Base-by-base conservation (phyloP, 2,888 invertebrate species). In the Timandra comae region DNA sequence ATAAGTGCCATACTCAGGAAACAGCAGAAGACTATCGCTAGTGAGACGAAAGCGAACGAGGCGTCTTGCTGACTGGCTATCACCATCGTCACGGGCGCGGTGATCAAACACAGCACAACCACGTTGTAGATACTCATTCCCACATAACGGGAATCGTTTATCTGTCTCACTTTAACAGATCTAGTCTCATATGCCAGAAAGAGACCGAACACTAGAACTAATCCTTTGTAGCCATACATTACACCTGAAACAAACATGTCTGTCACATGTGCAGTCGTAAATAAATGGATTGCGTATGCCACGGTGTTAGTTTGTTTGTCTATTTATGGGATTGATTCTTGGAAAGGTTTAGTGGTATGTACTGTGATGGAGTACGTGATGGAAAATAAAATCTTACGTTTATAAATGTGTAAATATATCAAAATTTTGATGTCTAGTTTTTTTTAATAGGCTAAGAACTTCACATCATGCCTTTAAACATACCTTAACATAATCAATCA, bases 111-210 rank as follows among this genome's bases (percentile, higher is more conserved):
- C 32, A 99, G 88, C 23, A 99, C 97, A 46, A 98, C 98, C 52
- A 99, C 98, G 78, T 99, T 99, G 88, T 99, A 99, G 70, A 99
- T 99, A 67, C 98, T 96, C 96, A 99, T 97, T 49, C 98, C 98
- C 12, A 99, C 98, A 74, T 98, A 97, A 60, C 98, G 91, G 0
- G 98, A 97, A 86, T 99, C 99, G 81, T 99, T 99, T 65, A 99
- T 96, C 81, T 97, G 96, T 50, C 95, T 93, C 35, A 99, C 93
- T 87, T 99, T 99, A 48, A 99, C 93, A 46, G 97, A 98, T 33
- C 99, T 90, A 1, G 98, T 99, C 80, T 99, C 99, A 75, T 99
- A 99, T 2, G 99, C 97, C 52, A 99, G 88, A 76, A 99, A 99
- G 34, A 99, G 88, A 1, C 99, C 99, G 66, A 99, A 98, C 3